These are phyloP conservation scores for Philopotamus ludificatus DNA, from an alignment of 1,140 invertebrate species.

Conservation along the genomic window DNA sequence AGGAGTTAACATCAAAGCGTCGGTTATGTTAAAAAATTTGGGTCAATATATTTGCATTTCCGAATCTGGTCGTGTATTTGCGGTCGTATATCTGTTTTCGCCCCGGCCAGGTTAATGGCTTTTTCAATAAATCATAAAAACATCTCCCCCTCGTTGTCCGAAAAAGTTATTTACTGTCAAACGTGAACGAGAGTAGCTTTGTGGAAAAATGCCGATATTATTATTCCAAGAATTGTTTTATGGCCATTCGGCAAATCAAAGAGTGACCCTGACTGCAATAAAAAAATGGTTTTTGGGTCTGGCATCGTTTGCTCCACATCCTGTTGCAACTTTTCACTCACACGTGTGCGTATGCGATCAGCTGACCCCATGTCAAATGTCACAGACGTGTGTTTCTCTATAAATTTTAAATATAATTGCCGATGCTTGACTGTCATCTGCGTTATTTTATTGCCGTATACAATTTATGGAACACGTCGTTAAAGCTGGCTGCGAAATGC, in stretches of 20 bases:
- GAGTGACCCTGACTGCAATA: neutral
- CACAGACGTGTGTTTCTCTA: too few relatives aligned
- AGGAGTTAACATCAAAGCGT: too few relatives aligned
- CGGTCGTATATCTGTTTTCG: neutral
- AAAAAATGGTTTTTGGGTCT: neutral
- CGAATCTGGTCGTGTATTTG: too few relatives aligned
- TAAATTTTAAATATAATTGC: too few relatives aligned
- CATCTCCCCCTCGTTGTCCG: neutral
- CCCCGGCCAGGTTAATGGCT: neutral
- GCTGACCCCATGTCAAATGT: too few relatives aligned
- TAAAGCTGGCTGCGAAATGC: neutral
- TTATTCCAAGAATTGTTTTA: slow-evolving; percentile 11
- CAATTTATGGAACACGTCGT: neutral
- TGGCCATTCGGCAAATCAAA: slow-evolving; percentile 7
- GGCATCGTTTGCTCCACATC: neutral
- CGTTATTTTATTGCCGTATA: neutral
- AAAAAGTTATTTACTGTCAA: slow-evolving; percentile 6
- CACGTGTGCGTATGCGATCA: too few relatives aligned
- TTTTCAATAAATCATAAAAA: neutral
- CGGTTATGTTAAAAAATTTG: too few relatives aligned
- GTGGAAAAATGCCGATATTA: neutral
- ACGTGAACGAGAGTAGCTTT: neutral
- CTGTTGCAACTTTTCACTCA: neutral
- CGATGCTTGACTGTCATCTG: too few relatives aligned
- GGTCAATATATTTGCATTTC: too few relatives aligned